Percentiles rank a stretch among this genome's conserved stretches.
These are phyloP conservation scores for Hydrolagus colliei DNA, from an alignment of 2,797 vertebrate species.

Conservation along the genomic window DNA sequence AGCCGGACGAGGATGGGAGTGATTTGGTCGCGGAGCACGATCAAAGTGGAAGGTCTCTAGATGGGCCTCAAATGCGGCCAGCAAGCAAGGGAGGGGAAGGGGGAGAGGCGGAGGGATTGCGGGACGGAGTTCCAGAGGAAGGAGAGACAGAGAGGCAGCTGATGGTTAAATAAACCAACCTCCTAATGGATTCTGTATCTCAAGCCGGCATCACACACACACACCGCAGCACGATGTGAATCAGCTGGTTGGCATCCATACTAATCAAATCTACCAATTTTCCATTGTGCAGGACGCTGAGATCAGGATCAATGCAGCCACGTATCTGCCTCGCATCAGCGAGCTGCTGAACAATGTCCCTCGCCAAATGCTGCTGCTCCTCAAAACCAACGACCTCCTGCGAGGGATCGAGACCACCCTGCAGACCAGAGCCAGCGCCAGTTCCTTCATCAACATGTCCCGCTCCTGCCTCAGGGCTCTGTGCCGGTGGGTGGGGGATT, in stretches of 20 bases:
- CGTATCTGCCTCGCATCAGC: slow-evolving; percentile 87
- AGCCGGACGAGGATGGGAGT: too few relatives aligned
- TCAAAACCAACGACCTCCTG: slow-evolving; percentile 93
- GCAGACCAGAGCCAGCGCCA: slow-evolving; percentile 75
- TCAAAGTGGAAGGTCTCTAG: too few relatives aligned
- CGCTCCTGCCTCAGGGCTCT: slow-evolving; percentile 82
- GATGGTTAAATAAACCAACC: too few relatives aligned
- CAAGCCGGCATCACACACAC: too few relatives aligned
- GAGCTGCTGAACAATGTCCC: slow-evolving; percentile 80
- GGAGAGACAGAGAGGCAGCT: too few relatives aligned
- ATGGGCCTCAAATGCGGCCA: too few relatives aligned
- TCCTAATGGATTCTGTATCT: too few relatives aligned
- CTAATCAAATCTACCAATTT: slow-evolving; percentile 18
- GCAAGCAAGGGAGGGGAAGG: too few relatives aligned
- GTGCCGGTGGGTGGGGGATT: slow-evolving; percentile 59
- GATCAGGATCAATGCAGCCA: slow-evolving; percentile 74
- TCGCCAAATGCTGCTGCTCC: slow-evolving; percentile 85
- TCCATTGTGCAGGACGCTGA: slow-evolving; percentile 65
- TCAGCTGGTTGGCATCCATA: background rate
- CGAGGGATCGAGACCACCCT: slow-evolving; percentile 80
- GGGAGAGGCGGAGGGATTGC: too few relatives aligned
- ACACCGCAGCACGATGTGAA: background rate
- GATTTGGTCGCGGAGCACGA: too few relatives aligned
- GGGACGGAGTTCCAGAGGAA: too few relatives aligned
- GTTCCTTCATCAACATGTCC: slow-evolving; percentile 92